phyloP scores from a whole-genome alignment of 2,797 vertebrate genomes.

The Hapalemur alaotrensis region DNA sequence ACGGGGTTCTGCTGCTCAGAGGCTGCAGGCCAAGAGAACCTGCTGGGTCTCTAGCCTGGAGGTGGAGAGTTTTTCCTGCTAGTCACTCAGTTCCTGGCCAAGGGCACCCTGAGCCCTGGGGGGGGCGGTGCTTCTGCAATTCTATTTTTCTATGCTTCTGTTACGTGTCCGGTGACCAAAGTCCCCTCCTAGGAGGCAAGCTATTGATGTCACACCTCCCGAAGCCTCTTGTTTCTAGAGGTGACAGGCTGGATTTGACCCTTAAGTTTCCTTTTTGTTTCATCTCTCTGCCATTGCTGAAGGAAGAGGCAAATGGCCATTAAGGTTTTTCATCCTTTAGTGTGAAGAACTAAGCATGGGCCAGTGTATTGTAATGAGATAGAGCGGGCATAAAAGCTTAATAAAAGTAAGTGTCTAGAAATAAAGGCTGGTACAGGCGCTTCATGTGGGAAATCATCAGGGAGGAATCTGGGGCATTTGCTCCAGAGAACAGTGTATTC shows the following conservation, averaged over 20 bases:
- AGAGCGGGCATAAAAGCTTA: neutral
- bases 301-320: neutral
- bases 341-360: neutral
- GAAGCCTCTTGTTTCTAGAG: neutral
- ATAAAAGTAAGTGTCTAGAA: neutral
- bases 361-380: neutral
- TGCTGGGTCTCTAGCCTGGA: neutral
- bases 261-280: neutral
- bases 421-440: neutral
- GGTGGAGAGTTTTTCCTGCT: neutral
- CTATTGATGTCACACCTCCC: neutral
- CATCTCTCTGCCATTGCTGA: neutral
- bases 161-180: neutral
- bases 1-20: neutral
- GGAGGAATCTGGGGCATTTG: neutral
- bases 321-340: neutral
- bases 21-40: neutral
- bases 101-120: neutral
- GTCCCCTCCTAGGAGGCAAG: neutral
- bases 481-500: neutral
- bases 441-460: neutral
- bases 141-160: neutral
- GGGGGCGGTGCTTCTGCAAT: neutral
- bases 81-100: fast-evolving
- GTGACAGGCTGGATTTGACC: neutral